These are phyloP conservation scores for Poliocrania exsul DNA, from an alignment of 2,797 vertebrate species.

Conservation along the genomic window DNA sequence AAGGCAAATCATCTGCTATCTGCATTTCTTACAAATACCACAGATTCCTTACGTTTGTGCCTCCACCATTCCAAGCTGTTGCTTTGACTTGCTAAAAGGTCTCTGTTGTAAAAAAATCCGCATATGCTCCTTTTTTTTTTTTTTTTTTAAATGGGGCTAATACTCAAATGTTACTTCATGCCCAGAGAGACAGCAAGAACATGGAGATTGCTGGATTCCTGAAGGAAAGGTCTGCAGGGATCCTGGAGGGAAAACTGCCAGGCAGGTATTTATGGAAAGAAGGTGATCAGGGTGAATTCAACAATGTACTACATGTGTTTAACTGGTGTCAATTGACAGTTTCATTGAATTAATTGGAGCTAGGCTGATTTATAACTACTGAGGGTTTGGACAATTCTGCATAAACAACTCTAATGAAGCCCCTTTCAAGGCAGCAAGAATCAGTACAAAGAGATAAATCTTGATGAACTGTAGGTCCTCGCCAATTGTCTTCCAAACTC, in stretches of 20 bases:
- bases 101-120: not conserved
- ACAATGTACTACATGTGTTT: not conserved
- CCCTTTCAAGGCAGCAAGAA: not conserved
- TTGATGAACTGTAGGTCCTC: not conserved
- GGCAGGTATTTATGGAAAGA: not conserved
- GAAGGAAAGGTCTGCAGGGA: not conserved
- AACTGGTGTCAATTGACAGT: not conserved
- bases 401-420: not conserved
- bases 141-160: not conserved
- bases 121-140: not conserved
- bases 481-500: not conserved
- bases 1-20: conserved; percentile 55
- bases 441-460: not conserved
- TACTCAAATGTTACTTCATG: not conserved
- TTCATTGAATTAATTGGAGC: conserved; percentile 4
- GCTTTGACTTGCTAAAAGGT: conserved; percentile 55
- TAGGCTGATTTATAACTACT: not conserved
- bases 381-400: not conserved
- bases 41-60: conserved; percentile 55
- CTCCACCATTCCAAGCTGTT: conserved; percentile 45
- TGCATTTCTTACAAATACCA: conserved; percentile 63
- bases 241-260: not conserved
- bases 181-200: not conserved
- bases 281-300: not conserved
- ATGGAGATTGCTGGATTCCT: not conserved